Percentiles rank a stretch among this genome's conserved stretches.
phyloP scores from a whole-genome alignment of 2,888 invertebrate species.

The Drosophila aldrichi region DNA sequence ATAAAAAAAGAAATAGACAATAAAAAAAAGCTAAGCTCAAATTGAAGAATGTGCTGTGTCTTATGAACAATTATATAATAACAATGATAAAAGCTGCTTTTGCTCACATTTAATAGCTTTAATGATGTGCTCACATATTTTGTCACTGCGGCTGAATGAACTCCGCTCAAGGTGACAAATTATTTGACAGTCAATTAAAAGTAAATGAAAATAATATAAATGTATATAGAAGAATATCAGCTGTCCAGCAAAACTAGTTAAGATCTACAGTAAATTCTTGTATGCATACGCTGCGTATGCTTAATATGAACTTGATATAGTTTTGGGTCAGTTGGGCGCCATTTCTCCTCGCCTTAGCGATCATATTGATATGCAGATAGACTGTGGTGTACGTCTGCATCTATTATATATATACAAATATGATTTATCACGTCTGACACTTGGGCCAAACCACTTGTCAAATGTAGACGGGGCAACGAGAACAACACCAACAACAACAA shows the following conservation, averaged over 20 bases:
- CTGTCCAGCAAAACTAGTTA: slow-evolving; percentile 10
- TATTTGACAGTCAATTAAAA: slow-evolving; percentile 9
- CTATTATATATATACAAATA: slow-evolving; percentile 34
- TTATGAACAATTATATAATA: background rate
- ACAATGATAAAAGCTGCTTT: background rate
- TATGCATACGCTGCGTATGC: slow-evolving; percentile 60
- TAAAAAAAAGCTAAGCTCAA: background rate
- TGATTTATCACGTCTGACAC: slow-evolving; percentile 80
- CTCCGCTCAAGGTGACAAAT: slow-evolving; percentile 34
- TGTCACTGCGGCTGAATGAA: slow-evolving; percentile 31
- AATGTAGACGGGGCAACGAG: slow-evolving; percentile 52
- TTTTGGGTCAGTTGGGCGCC: slow-evolving; percentile 51
- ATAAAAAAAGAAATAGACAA: background rate
- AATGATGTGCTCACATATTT: slow-evolving; percentile 14
- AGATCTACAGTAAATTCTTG: background rate
- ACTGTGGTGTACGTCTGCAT: background rate
- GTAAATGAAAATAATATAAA: background rate
- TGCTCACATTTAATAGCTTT: slow-evolving; percentile 9
- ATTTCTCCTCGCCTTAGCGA: slow-evolving; percentile 47
- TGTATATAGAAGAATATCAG: background rate
- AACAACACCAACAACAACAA: slow-evolving; percentile 24
- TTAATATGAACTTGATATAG: slow-evolving; percentile 31
- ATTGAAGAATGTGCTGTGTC: background rate
- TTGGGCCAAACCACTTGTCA: slow-evolving; percentile 81
- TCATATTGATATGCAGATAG: slow-evolving; percentile 34